Evolutionary conservation across 2,888 invertebrate species (phyloP), one percentile per base, ranked within the genome.

Genomic region (Diabrotica balteata): DNA sequence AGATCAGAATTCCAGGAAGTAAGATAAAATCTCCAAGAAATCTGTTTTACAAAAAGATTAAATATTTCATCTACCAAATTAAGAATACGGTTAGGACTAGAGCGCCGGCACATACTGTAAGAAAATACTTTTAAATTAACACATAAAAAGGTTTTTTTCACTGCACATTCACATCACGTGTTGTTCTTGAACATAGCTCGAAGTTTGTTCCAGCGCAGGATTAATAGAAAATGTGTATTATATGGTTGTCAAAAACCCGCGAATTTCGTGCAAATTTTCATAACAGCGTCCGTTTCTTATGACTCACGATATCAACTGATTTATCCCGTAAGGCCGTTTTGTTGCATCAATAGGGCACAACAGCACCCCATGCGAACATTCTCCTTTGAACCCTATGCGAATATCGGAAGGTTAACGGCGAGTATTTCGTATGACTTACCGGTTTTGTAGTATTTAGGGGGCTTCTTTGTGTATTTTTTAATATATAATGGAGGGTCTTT

Each of bases 221-320:
- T 32, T 32, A 32, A 32, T 32, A 5, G 32, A 32, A 32, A 32
- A 32, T 32, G 17, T 17, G 17, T 17, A 17, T 17, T 1, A 32
- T 5, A 2, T 32, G 32, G 3, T 32, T 4, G 32, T 32, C 32
- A 4, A 63, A 17, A 55, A 32, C 43, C 55, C 63, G 63, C 63
- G 63, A 54, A 54, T 43, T n/a, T 43, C 7, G 32, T 52, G 52
- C 52, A 32, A 52, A 52, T 32, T 52, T 52, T 43, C 11, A 54
- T 54, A 43, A 43, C 32, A 32, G 49, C 58, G 57, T 59, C 74
- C 79, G 73, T 73, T 78, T 68, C 70, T 69, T 68, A 76, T 81
- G 81, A 81, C 75, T 80, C 80, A 80, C 78, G 74, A 72, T 75
- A 75, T 75, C 74, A 75, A 80, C 81, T 80, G 80, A 79, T 80